phyloP scores from a whole-genome alignment of 1,140 invertebrate species.

The Lepidurus couesii region DNA sequence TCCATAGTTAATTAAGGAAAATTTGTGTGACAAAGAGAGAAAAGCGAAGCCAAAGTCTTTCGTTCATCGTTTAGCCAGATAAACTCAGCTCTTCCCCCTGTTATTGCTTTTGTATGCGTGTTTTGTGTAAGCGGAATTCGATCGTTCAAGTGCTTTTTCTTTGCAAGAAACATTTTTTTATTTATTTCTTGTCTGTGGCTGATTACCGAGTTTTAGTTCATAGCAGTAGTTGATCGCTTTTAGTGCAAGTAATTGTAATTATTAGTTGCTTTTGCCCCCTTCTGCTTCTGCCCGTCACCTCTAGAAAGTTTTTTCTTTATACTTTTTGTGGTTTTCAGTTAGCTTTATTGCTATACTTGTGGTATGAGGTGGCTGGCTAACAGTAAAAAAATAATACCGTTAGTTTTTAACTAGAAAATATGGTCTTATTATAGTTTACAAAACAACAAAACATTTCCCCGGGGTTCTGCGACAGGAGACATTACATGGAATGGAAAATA shows the following conservation, averaged over 20 bases:
- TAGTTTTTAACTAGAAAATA: conserved; percentile 17
- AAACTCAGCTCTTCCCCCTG: neutral
- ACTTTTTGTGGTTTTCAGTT: neutral
- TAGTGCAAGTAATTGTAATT: neutral
- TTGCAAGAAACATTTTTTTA: no score
- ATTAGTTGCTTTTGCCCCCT: neutral
- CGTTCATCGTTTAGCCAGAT: conserved; percentile 12
- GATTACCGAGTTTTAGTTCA: no score
- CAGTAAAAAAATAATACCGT: neutral
- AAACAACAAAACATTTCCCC: neutral
- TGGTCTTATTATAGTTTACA: conserved; percentile 12
- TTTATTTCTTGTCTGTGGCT: no score
- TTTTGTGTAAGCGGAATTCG: neutral
- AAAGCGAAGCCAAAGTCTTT: conserved; percentile 19
- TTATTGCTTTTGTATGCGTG: neutral
- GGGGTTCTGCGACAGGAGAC: neutral
- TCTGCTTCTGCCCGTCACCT: neutral
- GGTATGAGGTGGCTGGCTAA: neutral
- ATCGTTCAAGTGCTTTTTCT: no score
- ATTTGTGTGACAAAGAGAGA: neutral
- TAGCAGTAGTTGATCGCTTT: no score
- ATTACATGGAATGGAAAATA: conserved; percentile 4
- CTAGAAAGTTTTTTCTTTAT: neutral
- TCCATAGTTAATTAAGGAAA: neutral
- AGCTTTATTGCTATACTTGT: neutral